Evolutionary conservation across 1,140 invertebrate species (phyloP), one percentile per base, ranked within the genome.

Genomic region (Bombus waltoni): DNA sequence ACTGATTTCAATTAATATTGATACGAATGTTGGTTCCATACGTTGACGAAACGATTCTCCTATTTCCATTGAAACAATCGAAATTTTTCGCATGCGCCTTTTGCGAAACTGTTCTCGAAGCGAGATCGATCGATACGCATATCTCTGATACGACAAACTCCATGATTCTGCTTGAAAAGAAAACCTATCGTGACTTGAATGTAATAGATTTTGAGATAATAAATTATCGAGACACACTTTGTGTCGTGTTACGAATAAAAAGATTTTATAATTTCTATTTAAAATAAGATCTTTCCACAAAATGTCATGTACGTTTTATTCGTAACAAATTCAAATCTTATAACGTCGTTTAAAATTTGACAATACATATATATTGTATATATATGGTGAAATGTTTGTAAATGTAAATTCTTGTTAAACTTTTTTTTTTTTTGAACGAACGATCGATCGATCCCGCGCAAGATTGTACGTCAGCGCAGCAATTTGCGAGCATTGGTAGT

Each of bases 381-480:
- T 66, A 66, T 8, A 35, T 66, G 5, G 0, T 3, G 15, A 22
- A 44, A n/a, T n/a, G 4, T 72, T 25, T 32, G 9, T 53, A n/a
- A 8, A 57, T 65, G 40, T 40, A 40, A 38, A 28, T 22, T 10
- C 15, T 40, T 65, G 3, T 25, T 35, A 18, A 32, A 11, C 44
- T 10, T 22, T 18, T 18, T 13, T 47, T 47, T 18, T 44, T 15
- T n/a, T n/a, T n/a, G n/a, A n/a, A n/a, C 13, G 74, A 11, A 28
- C 25, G 57, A 53, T 68, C 40, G 83, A 84, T 79, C 75, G 68
- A 72, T 84, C 66, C 15, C n/a, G 76, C 25, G 68, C 53, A 84
- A 84, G 83, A 79, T 84, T 84, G 83, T 84, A 84, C 83, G 83
- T 84, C 83, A 79, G 76, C 83, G 83, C 66, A 83, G 22, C 35